Evolutionary conservation across 2,797 vertebrate species (phyloP).

Genomic region (Geotrypetes seraphini): DNA sequence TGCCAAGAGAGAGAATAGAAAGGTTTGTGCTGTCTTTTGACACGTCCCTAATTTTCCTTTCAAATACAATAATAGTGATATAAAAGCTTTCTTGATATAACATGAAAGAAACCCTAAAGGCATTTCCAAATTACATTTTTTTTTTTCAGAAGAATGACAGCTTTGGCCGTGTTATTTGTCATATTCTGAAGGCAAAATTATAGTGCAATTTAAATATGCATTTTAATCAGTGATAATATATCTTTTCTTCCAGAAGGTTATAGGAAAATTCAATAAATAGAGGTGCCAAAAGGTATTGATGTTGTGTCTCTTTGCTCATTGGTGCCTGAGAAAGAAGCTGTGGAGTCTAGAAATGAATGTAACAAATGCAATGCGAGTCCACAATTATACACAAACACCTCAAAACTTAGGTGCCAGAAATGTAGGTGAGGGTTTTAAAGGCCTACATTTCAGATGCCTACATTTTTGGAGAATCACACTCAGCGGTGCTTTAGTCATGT

Average conservation of each 20-base stretch:
- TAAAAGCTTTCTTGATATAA: not conserved
- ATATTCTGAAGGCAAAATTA: constrained; percentile 6
- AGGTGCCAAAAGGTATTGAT: not conserved
- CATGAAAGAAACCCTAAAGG: not conserved
- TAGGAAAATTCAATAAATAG: not conserved
- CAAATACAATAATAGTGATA: not conserved
- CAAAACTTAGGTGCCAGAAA: no score
- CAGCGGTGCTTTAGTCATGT: no score
- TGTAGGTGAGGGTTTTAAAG: no score
- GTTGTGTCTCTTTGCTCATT: not conserved
- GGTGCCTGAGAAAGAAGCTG: not conserved
- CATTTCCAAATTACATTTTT: not conserved
- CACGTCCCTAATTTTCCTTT: not conserved
- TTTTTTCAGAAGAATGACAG: constrained; percentile 4
- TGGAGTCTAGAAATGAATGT: not conserved
- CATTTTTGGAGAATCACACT: no score
- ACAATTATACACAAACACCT: no score
- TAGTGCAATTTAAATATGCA: not conserved
- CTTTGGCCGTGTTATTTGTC: not conserved
- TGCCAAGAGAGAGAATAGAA: constrained; percentile 3
- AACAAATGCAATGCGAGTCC: not conserved
- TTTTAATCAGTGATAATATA: constrained; percentile 1
- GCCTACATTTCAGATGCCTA: no score
- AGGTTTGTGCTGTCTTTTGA: not conserved
- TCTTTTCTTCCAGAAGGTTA: not conserved